Evolutionary conservation across 2,888 invertebrate genomes (phyloP), one percentile per base, ranked within the genome.

Genomic region (Caenorhabditis plicata): DNA sequence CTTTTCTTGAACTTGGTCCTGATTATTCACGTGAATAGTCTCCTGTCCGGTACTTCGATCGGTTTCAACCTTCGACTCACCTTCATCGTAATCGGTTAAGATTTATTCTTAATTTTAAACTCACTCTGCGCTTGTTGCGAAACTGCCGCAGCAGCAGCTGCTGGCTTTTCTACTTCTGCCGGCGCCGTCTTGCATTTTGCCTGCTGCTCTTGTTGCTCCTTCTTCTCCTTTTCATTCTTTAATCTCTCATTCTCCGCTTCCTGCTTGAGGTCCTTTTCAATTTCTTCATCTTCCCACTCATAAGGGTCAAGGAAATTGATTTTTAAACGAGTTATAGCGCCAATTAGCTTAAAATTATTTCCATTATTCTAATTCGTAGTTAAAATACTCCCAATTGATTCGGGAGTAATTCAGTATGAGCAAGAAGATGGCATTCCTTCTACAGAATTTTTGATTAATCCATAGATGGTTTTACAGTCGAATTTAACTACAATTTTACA

Each of bases 281-380:
- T 62, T 31, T 62, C 62, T 3, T 48, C 62, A 19, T 62, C 62
- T 41, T 62, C 62, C 62, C 62, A 62, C 27, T 62, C 62, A 26
- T 52, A 62, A 0, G 62, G 55, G 42, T 62, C 62, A 47, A 56
- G n/a, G 36, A 55, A 62, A 31, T 62, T 62, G 29, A 62, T 62
- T 11, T 52, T 40, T 19, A 52, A 17, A 32, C 55, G 31, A 17
- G 25, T 52, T n/a, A 62, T 55, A 7, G 55, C 47, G 3, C 51
- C 9, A 51, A 56, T 62, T 25, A 62, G n/a, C 57, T 57, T 39
- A 20, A 49, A 53, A 22, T 11, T 7, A 1, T 22, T 25, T 2
- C 38, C 36, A 31, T 22, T n/a, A 31, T 32, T 9, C 20, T 5
- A 11, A 19, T 27, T 27, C 7, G 13, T 36, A 11, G 36, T 17